Base-by-base conservation (phyloP, 2,113 vertebrate genomes). In the Spilogale gracilis region DNA sequence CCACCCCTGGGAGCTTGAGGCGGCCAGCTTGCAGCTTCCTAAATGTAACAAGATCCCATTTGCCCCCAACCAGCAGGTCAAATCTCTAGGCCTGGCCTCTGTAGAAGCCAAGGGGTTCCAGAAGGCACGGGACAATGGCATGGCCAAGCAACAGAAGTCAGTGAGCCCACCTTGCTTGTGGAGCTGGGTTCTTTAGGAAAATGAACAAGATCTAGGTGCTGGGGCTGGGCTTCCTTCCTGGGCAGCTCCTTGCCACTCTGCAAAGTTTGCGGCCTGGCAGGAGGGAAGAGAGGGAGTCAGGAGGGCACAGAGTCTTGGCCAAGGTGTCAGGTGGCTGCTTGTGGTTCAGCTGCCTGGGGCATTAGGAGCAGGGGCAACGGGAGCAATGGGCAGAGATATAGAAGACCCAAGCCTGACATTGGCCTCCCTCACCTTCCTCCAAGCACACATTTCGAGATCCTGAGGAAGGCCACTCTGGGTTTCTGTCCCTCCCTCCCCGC, bases 41-140 rank as follows among this genome's bases (percentile, higher is more conserved):
- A 81, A 98, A 91, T 93, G 86, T 76, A 96, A 89, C 76, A 91
- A 87, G 82, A 96, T 89, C 58, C 38, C 5, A 0, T 61, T 94
- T 94, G 25, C 83, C 74, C 38, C 38, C 91, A 54, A 87, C 18
- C 71, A 82, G 58, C 30, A 58, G 52, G 52, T 80, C 23, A 82
- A 79, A 71, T 84, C 63, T 25, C 30, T 94, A 85, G 76, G 71
- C 25, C 84, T 65, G 76, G 61, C 58, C 63, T 94, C 96, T 97
- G 88, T 91, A 95, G 90, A 93, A 91, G 56, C 45, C 9, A 7
- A 83, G 30, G 50, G 69, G 9, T 54, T 97, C 85, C 30, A 74
- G 88, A 54, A 93, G 54, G 80, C 45, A 76, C 45, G 69, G 45
- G 52, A 25, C 67, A 67, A 89, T 3, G 25, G 14, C 30, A 74